Evolutionary conservation across 2,888 invertebrate genomes (phyloP), one percentile per base, ranked within the genome.

Genomic region (Hybos culiciformis): DNA sequence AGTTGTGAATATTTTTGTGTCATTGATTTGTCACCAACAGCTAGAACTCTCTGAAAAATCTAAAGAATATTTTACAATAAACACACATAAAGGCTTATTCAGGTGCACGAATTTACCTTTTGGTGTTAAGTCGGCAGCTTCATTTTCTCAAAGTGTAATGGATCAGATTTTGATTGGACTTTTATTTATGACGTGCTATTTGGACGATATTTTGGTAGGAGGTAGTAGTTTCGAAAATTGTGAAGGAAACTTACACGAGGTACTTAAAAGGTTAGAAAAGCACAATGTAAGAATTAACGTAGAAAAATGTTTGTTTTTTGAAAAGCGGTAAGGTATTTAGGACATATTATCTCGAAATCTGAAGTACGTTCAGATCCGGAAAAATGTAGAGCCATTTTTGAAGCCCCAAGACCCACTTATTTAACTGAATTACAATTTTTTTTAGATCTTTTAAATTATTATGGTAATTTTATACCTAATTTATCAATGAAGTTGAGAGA

Each of bases 21-120:
- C 19, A 38, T 44, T 9, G 44, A 42, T 18, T 26, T 44, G 11
- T 18, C 39, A 44, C n/a, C 42, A 44, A 11, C 44, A 46, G 15
- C 21, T 46, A 19, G 34, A 24, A 39, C 24, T 48, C 4, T 32
- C 31, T 8, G 33, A 42, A 32, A 42, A 43, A 12, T 46, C 43
- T 1, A 14, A 32, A 15, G 37, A 39, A 34, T 37, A 34, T 31
- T 21, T 46, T 1, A 46, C 46, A 9, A 34, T 48, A 5, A 48
- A 46, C 31, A 46, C 42, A 2, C 29, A 26, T 17, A 37, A 42
- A 29, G 42, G 44, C 2, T 23, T 44, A 12, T 48, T 24, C 38
- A 39, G 29, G 15, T 42, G 23, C 36, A 48, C 21, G 3, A 15
- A 37, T 17, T 37, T 48, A 20, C 26, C 36, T 3, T 44, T 42